Evolutionary conservation across 1,140 invertebrate genomes (phyloP).

Genomic region (Anastrepha ludens): DNA sequence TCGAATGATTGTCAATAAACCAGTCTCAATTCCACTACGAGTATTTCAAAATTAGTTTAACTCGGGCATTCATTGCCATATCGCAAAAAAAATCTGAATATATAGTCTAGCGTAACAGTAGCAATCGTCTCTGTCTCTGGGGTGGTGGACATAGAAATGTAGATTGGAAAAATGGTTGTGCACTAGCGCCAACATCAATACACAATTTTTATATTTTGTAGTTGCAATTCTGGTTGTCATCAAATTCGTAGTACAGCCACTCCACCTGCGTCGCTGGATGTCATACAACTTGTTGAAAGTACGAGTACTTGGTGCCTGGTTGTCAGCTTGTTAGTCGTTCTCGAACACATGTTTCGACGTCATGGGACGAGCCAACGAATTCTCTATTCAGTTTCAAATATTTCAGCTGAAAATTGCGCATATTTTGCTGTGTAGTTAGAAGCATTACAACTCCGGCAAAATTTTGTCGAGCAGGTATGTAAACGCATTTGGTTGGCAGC

Average conservation of each 20-base stretch:
- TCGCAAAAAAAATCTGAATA: too few relatives aligned
- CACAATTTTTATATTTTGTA: background rate
- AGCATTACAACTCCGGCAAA: too few relatives aligned
- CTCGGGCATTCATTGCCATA: too few relatives aligned
- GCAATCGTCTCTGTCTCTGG: too few relatives aligned
- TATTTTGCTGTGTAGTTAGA: background rate
- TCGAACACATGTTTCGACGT: background rate
- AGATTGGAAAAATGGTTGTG: too few relatives aligned
- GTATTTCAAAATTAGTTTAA: too few relatives aligned
- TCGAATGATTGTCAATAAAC: too few relatives aligned
- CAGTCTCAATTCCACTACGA: too few relatives aligned
- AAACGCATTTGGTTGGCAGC: background rate
- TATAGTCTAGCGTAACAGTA: too few relatives aligned
- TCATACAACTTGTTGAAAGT: background rate
- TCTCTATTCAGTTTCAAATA: constrained; percentile 21
- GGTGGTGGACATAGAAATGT: too few relatives aligned
- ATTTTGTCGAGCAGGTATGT: background rate
- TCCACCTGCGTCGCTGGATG: background rate
- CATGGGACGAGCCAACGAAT: constrained; percentile 36
- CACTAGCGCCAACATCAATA: too few relatives aligned
- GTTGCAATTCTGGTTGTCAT: constrained; percentile 7
- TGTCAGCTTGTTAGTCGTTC: background rate
- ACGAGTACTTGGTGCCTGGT: background rate
- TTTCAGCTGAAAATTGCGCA: constrained; percentile 1
- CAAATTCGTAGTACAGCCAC: background rate